Evolutionary conservation across 2,888 invertebrate species (phyloP).

Genomic region (Leuctra nigra): DNA sequence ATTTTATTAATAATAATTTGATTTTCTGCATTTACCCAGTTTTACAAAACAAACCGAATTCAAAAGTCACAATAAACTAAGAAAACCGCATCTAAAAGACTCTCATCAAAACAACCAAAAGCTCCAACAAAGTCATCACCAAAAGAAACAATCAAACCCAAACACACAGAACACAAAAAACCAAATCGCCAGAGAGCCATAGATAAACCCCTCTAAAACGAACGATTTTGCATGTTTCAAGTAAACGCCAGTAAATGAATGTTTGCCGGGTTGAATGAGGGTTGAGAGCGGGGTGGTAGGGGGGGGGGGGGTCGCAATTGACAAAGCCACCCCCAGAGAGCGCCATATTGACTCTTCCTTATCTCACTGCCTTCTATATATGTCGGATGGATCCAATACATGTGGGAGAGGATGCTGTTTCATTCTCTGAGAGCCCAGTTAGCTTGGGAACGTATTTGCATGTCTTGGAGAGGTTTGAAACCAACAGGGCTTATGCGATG

Average conservation of each 20-base stretch:
- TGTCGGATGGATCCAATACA: not conserved
- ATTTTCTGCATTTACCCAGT: too few species aligned
- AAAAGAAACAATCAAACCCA: not conserved
- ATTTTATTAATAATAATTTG: too few species aligned
- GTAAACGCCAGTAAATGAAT: conserved; percentile 17
- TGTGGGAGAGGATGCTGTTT: conserved; percentile 2
- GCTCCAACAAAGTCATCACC: too few species aligned
- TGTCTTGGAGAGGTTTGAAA: conserved; percentile 8
- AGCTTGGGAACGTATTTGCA: conserved; percentile 9
- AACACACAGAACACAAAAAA: not conserved
- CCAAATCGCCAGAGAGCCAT: not conserved
- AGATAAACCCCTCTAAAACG: conserved; percentile 2
- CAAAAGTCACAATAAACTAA: too few species aligned
- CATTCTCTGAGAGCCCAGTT: not conserved
- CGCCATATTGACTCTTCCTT: conserved; percentile 16
- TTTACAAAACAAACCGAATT: too few species aligned
- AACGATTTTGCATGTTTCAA: conserved; percentile 14
- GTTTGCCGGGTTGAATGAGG: not conserved
- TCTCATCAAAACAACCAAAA: too few species aligned
- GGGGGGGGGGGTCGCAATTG: not conserved
- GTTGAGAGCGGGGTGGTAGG: not conserved
- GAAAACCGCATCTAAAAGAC: too few species aligned
- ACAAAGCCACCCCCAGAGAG: not conserved
- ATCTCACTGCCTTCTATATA: conserved; percentile 3
- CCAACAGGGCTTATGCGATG: conserved; percentile 2